phyloP scores from a whole-genome alignment of 1,140 invertebrate genomes.

The Campoletis sonorensis region DNA sequence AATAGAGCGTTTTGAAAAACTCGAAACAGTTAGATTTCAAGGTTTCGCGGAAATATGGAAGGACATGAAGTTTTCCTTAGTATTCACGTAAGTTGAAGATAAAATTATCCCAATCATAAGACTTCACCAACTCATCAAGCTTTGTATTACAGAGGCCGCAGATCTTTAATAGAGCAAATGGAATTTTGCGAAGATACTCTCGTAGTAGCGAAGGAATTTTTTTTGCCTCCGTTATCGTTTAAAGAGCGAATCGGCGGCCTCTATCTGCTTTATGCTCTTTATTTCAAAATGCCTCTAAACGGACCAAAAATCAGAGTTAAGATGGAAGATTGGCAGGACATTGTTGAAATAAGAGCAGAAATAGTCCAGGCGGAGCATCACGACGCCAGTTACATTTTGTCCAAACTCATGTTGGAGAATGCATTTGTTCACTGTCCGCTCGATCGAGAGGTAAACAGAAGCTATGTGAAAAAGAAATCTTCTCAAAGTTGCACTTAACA shows the following conservation, averaged over 20 bases:
- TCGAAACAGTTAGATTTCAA: conserved; percentile 64
- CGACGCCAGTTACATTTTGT: conserved; percentile 72
- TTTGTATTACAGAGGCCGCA: conserved; percentile 60
- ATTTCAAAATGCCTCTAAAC: conserved; percentile 69
- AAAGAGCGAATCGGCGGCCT: conserved; percentile 69
- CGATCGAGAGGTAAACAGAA: conserved; percentile 67
- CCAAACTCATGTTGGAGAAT: conserved; percentile 66
- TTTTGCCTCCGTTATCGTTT: conserved; percentile 59
- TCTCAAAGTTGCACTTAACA: neutral
- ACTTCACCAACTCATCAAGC: conserved; percentile 31
- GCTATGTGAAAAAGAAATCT: conserved; percentile 40
- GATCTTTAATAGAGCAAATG: conserved; percentile 62
- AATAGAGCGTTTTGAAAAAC: conserved; percentile 62
- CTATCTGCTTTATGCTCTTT: conserved; percentile 71
- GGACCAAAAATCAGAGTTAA: conserved; percentile 68
- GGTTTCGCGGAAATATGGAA: conserved; percentile 69
- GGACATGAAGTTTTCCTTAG: conserved; percentile 68
- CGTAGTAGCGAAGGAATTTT: conserved; percentile 68
- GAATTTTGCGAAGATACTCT: conserved; percentile 72
- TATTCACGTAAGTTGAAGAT: conserved; percentile 69
- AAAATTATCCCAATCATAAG: neutral
- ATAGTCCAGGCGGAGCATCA: conserved; percentile 65
- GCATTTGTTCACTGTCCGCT: conserved; percentile 67
- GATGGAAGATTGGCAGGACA: conserved; percentile 62
- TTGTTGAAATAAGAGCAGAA: conserved; percentile 63